Base-by-base conservation (phyloP, 2,113 vertebrate genomes). In the Actenoides hombroni region DNA sequence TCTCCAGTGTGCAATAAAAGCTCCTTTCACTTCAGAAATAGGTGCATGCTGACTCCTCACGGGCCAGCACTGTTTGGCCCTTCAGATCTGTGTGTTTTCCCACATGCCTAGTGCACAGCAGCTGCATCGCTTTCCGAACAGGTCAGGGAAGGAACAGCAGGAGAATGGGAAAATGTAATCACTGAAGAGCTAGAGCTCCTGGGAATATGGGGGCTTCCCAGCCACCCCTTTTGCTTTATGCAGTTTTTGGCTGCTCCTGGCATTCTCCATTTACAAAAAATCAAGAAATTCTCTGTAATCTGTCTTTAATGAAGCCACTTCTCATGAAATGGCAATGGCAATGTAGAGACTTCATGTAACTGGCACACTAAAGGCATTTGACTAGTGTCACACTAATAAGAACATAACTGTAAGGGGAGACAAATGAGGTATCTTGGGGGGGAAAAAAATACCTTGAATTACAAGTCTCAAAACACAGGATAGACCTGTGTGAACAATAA, bases 341-440 rank as follows among this genome's bases (percentile, higher is more conserved):
- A 4, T 12, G 42, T 39, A 37, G 64, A 75, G n/a, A 29, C 24
- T 29, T 81, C 2, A 1, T 4, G 1, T 10, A n/a, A 9, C 12
- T 65, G n/a, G 20, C 24, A 59, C 12, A n/a, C 4, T 54, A 16
- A 60, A 44, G 54, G 44, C 40, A 1, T 71, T 33, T 6, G 21
- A 7, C 8, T 24, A 9, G 28, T 21, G 70, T 39, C 65, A 60
- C 0, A 0, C 26, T 24, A 28, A 3, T 21, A 42, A 54, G 8
- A 59, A 2, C 5, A 17, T 29, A 19, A 15, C 24, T 28, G 4
- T 9, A 15, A 81, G 8, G 23, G 14, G 25, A 78, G 15, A 46
- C 6, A 69, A 77, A 79, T 40, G 13, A 44, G 6, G 0, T 17
- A 0, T 5, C 2, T 33, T 21, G 26, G 28, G 8, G 37, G 5